Conservation (phyloP, 1,140 invertebrate genomes). For the Trichoplusia ni region DNA sequence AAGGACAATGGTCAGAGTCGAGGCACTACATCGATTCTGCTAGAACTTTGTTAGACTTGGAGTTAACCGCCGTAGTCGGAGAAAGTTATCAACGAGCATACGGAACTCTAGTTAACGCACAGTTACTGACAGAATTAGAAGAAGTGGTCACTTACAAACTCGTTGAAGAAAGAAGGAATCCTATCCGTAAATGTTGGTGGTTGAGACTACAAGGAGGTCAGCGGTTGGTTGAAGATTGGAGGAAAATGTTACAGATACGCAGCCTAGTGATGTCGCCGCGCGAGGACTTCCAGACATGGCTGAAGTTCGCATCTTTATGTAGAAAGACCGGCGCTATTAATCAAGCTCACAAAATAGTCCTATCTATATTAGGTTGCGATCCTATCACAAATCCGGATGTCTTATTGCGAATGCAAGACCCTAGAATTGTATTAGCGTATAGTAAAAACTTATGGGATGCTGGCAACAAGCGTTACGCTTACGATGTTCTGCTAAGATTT, state of each 20-base stretch:
- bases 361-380: constrained; percentile 92
- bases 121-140: constrained; percentile 97
- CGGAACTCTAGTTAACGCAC: constrained; percentile 97
- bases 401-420: constrained; percentile 87
- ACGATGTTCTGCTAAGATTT: constrained; percentile 89
- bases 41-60: constrained; percentile 95
- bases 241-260: constrained; percentile 96
- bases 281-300: constrained; percentile 97
- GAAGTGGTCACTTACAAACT: constrained; percentile 98
- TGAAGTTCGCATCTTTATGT: constrained; percentile 98
- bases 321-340: constrained; percentile 94
- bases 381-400: constrained; percentile 86
- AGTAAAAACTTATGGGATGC: constrained; percentile 96
- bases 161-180: constrained; percentile 91
- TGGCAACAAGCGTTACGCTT: constrained; percentile 89
- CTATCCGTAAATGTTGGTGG: constrained; percentile 97
- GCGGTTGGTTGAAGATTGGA: constrained; percentile 98
- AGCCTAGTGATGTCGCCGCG: constrained; percentile 95
- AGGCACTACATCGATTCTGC: constrained; percentile 93
- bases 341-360: constrained; percentile 95
- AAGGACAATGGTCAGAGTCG: constrained; percentile 89
- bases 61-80: constrained; percentile 97
- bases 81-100: constrained; percentile 99
- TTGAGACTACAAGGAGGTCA: constrained; percentile 96
- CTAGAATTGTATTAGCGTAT: constrained; percentile 94